phyloP scores from a whole-genome alignment of 37 sponge, comb jelly and placozoan species.

The Cladorhizidae sp. region DNA sequence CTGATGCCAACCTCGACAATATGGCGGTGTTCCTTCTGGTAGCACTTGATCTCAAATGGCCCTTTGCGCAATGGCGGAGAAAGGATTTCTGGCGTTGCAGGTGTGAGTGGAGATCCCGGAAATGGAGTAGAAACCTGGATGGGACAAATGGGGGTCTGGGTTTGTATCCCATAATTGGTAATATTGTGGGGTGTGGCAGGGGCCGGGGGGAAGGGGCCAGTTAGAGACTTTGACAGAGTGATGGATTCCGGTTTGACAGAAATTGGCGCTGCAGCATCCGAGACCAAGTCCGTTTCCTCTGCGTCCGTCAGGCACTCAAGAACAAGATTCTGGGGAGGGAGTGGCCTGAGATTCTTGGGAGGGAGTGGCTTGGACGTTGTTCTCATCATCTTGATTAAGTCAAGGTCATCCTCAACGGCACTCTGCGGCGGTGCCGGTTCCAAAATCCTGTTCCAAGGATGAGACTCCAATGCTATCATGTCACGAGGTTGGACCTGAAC shows the following conservation, averaged over 20 bases:
- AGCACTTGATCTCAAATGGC: neutral
- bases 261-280: no score
- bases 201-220: neutral
- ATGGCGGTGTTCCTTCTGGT: neutral
- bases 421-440: neutral
- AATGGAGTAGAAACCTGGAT: slow-evolving; percentile 1
- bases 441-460: neutral
- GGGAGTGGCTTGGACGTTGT: neutral
- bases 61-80: neutral
- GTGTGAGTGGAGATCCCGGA: neutral
- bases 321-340: neutral
- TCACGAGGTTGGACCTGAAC: neutral
- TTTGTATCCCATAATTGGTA: neutral
- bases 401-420: neutral
- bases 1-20: slow-evolving; percentile 6
- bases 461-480: neutral
- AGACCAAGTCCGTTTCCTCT: no score
- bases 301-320: no score
- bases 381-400: neutral
- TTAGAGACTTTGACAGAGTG: neutral
- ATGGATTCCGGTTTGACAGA: neutral
- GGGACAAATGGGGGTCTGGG: neutral
- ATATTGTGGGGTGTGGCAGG: neutral
- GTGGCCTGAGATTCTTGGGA: neutral
- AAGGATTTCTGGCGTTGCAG: slow-evolving; percentile 5